Conservation (phyloP, 2,888 invertebrate genomes). For the Campoplex capitator region DNA sequence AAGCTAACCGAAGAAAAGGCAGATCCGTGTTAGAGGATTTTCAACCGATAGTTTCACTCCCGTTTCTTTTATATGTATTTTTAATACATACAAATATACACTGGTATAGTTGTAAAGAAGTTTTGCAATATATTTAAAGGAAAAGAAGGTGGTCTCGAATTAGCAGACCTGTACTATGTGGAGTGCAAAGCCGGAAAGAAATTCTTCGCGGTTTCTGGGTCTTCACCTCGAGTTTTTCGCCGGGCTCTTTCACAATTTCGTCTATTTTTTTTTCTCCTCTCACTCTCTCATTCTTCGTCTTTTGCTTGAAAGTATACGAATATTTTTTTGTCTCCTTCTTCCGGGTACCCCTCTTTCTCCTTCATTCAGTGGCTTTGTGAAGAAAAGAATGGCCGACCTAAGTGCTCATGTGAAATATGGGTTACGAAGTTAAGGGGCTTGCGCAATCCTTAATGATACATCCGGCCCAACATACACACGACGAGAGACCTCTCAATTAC, state of each 20-base stretch:
- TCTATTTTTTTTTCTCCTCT: constrained; percentile 18
- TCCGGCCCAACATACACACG: constrained; percentile 66
- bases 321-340: constrained; percentile 27
- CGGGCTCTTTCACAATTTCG: constrained; percentile 29
- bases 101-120: constrained; percentile 62
- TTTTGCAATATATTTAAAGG: constrained; percentile 75
- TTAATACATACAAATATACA: not conserved
- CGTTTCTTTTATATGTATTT: not conserved
- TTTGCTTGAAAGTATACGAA: constrained; percentile 45
- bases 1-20: not conserved
- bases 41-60: constrained; percentile 15
- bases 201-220: constrained; percentile 60
- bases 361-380: constrained; percentile 80
- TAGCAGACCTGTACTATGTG: constrained; percentile 50
- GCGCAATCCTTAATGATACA: constrained; percentile 80
- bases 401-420: constrained; percentile 83
- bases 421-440: constrained; percentile 82
- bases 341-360: not conserved
- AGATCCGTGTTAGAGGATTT: constrained; percentile 31
- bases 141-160: constrained; percentile 61
- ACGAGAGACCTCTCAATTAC: constrained; percentile 61
- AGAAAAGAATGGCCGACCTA: constrained; percentile 81
- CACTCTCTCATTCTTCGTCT: constrained; percentile 22
- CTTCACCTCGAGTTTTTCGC: constrained; percentile 54
- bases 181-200: constrained; percentile 46